A percentile compares a stretch with the other conserved stretches of the same genome.
These are phyloP conservation scores for Drosophila fungiperda DNA, from an alignment of 2,888 invertebrate genomes.

Conservation along the genomic window DNA sequence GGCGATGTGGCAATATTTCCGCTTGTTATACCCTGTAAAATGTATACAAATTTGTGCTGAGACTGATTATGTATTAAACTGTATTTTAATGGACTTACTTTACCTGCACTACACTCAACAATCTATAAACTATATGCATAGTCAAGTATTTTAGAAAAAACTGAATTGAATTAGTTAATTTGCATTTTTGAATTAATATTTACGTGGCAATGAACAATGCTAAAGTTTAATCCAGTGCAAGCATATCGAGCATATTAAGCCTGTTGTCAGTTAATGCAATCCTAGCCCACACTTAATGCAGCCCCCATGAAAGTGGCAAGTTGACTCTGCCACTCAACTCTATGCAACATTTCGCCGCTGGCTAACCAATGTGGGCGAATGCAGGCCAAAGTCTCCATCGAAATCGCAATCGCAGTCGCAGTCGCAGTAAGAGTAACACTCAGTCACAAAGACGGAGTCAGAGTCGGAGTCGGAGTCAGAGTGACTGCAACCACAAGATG, in stretches of 20 bases:
- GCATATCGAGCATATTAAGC: background rate
- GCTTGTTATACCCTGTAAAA: slow-evolving; percentile 31
- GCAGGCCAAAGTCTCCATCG: slow-evolving; percentile 44
- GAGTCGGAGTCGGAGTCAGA: background rate
- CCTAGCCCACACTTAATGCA: slow-evolving; percentile 26
- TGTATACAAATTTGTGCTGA: background rate
- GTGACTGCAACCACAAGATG: slow-evolving; percentile 27
- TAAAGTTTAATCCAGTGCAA: background rate
- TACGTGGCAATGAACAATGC: background rate
- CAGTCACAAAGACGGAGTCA: slow-evolving; percentile 3
- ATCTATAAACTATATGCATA: background rate
- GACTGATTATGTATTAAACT: background rate
- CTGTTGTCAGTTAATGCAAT: background rate
- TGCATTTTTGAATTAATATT: background rate
- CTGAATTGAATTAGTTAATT: background rate
- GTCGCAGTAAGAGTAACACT: background rate
- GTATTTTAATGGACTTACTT: background rate
- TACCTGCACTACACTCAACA: background rate
- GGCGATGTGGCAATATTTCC: slow-evolving; percentile 19
- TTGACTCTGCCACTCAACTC: background rate
- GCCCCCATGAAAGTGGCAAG: slow-evolving; percentile 28
- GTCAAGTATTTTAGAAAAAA: too few relatives aligned
- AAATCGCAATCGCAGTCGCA: slow-evolving; percentile 10
- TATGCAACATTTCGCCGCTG: slow-evolving; percentile 40
- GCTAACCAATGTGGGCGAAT: slow-evolving; percentile 41